phyloP scores from a whole-genome alignment of 2,888 invertebrate genomes.

The Aradus depressus region DNA sequence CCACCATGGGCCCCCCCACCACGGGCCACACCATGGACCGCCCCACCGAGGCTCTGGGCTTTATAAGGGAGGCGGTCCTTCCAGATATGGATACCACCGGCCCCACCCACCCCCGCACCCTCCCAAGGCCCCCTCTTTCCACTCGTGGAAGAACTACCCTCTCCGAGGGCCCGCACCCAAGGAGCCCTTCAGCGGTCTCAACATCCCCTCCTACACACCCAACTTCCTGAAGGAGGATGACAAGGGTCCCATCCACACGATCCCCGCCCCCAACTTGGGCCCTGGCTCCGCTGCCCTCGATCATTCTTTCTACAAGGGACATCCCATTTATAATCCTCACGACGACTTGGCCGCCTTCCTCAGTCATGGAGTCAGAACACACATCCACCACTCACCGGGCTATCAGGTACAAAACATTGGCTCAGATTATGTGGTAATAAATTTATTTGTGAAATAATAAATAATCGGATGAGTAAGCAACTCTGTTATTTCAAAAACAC shows the following conservation, averaged over 20 bases:
- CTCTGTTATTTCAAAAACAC: background rate
- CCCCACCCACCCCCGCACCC: constrained; percentile 13
- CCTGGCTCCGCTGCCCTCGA: too few relatives aligned
- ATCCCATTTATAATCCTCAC: constrained; percentile 20
- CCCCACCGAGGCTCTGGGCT: constrained; percentile 16
- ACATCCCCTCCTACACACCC: constrained; percentile 12
- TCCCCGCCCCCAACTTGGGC: constrained; percentile 72
- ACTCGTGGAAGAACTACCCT: constrained; percentile 23
- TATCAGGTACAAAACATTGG: constrained; percentile 24
- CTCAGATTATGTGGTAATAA: too few relatives aligned
- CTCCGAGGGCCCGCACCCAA: constrained; percentile 28
- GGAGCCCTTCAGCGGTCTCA: constrained; percentile 27
- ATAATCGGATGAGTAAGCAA: background rate
- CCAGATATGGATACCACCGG: constrained; percentile 1
- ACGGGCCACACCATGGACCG: constrained; percentile 27
- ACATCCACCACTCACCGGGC: constrained; percentile 17
- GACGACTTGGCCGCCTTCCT: constrained; percentile 24
- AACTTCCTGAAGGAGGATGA: constrained; percentile 31
- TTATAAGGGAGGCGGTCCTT: background rate
- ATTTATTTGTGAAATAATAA: too few relatives aligned
- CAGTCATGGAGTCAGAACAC: constrained; percentile 25
- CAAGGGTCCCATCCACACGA: constrained; percentile 71
- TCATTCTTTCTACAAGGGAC: constrained; percentile 17
- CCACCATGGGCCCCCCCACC: constrained; percentile 23
- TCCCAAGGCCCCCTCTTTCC: constrained; percentile 35